Percentiles rank a stretch among this genome's conserved stretches.
These are phyloP conservation scores for Odontamblyopus lacepedii DNA, from an alignment of 2,797 vertebrate species.

Conservation along the genomic window DNA sequence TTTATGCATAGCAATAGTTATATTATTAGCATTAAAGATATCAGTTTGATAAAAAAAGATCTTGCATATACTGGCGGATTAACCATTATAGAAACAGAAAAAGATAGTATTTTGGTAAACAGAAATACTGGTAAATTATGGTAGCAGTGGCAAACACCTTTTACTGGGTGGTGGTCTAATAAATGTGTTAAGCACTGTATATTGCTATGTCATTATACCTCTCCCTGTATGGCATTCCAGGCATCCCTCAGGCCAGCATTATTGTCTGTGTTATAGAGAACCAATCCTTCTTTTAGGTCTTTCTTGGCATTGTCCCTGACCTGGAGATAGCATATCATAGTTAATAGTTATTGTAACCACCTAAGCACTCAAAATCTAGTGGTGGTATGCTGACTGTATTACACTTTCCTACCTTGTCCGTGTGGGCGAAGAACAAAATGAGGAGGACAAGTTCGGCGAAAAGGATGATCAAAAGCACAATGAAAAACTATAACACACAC, in stretches of 20 bases:
- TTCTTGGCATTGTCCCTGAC: slow-evolving; percentile 90
- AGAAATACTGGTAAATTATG: no score
- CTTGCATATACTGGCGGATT: no score
- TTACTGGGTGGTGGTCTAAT: no score
- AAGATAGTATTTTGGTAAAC: no score
- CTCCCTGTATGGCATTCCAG: slow-evolving; percentile 96
- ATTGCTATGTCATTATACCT: slow-evolving; percentile 72
- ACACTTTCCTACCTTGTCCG: slow-evolving; percentile 84
- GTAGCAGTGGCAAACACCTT: no score
- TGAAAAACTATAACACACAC: slow-evolving; percentile 86
- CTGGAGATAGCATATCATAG: slow-evolving; percentile 60
- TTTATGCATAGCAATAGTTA: no score
- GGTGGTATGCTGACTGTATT: not conserved
- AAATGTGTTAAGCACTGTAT: not conserved
- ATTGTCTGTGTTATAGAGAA: slow-evolving; percentile 89
- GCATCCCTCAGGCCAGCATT: slow-evolving; percentile 94
- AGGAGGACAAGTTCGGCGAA: slow-evolving; percentile 93
- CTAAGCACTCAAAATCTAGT: not conserved
- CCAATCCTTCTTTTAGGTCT: slow-evolving; percentile 92
- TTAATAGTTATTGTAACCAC: not conserved
- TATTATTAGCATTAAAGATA: no score
- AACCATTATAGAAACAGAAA: no score
- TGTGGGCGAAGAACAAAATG: slow-evolving; percentile 97
- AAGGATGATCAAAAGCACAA: slow-evolving; percentile 92
- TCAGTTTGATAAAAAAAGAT: no score